Base-by-base conservation (phyloP, 2,113 vertebrate species). In the Vimba vimba region DNA sequence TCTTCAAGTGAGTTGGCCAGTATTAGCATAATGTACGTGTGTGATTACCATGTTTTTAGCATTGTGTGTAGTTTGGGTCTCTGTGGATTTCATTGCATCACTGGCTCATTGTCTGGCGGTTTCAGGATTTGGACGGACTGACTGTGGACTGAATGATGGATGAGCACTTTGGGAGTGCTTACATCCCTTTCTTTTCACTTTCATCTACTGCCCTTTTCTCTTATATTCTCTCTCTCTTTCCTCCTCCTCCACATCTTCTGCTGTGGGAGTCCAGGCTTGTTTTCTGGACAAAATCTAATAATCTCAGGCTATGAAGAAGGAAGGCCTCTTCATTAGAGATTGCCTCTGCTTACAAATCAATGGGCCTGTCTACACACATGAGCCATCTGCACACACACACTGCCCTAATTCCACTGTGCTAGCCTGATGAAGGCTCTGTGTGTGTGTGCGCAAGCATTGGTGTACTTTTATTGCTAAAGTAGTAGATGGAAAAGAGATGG, bases 281-380 rank as follows among this genome's bases (percentile, higher is more conserved):
- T 88, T 75, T 89, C 85, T 73, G 83, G 71, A 79, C 75, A 59
- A 84, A 89, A 90, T 90, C 86, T 87, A 87, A 89, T 91, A 83
- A 86, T 19, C 36, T 75, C n/a, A 15, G 82, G 30, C 90, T 87
- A 84, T 84, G 79, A 86, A 83, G 79, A 90, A 47, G 66, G 62
- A 77, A 69, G 79, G 25, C 57, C 80, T 87, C 86, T 90, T 90
- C 89, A 88, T 91, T 89, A 89, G 83, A 2, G 85, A 84, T 88
- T 77, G 85, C 74, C 78, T 86, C 83, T 81, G 71, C 85, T 88
- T 81, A 45, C 87, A 89, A 84, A 90, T 91, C 89, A 88, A 87
- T 86, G 74, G 39, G 23, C 64, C 75, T 88, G 87, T 91, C 86
- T 82, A 50, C 82, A 89, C 84, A 62, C 79, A 45, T n/a, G 71